phyloP scores from a whole-genome alignment of 1,140 invertebrate species.

The Hyphantria cunea region DNA sequence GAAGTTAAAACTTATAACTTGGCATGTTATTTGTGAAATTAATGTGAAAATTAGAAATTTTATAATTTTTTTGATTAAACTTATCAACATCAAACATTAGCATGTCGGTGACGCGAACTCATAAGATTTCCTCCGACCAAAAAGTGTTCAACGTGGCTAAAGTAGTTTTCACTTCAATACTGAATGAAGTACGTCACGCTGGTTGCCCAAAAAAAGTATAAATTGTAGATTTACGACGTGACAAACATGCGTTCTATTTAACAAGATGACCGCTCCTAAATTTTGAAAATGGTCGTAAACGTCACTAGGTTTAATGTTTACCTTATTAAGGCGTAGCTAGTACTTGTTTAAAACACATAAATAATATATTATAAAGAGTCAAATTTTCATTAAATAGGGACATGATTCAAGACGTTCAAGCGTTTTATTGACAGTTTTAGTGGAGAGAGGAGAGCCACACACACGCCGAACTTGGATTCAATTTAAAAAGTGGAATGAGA shows the following conservation, averaged over 20 bases:
- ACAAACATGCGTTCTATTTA: constrained; percentile 45
- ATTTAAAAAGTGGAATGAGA: constrained; percentile 79
- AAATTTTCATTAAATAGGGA: constrained; percentile 72
- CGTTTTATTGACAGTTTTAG: constrained; percentile 77
- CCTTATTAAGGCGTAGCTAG: constrained; percentile 54
- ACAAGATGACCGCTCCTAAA: constrained; percentile 48
- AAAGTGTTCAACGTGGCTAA: too few relatives aligned
- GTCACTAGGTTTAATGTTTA: constrained; percentile 44
- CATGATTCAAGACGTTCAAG: constrained; percentile 57
- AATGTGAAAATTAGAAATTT: too few relatives aligned
- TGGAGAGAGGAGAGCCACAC: constrained; percentile 68
- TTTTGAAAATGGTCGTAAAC: constrained; percentile 52
- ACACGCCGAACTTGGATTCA: constrained; percentile 73
- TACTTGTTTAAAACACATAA: constrained; percentile 59
- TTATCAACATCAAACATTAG: too few relatives aligned
- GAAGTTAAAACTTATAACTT: too few relatives aligned
- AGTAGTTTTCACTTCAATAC: too few relatives aligned
- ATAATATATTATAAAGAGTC: constrained; percentile 63
- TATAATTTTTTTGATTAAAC: too few relatives aligned
- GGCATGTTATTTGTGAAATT: too few relatives aligned
- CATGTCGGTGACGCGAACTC: too few relatives aligned
- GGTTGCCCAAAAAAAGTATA: constrained; percentile 32
- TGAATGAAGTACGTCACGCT: constrained; percentile 15
- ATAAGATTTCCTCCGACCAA: too few relatives aligned
- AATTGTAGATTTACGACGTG: constrained; percentile 51